Base-by-base conservation (phyloP, 2,113 vertebrate genomes). In the Tor tambroides region DNA sequence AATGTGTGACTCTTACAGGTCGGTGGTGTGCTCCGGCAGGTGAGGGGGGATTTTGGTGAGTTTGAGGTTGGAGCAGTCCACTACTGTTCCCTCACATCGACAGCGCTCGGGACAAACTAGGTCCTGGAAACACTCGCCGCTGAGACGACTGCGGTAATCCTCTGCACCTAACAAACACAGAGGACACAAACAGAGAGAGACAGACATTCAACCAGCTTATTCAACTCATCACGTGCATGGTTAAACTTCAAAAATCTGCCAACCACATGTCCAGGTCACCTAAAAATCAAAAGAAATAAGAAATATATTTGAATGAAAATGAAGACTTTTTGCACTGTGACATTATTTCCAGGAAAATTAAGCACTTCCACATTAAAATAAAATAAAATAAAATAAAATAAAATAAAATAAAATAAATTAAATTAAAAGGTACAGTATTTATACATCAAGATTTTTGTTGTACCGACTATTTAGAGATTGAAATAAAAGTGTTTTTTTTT, bases 31-130 rank as follows among this genome's bases (percentile, higher is more conserved):
- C 61, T 99, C 97, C 0, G 98, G 98, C 17, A 99, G 95, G 92
- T 99, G 97, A 6, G 93, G 91, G 0, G 98, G 98, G 54, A 98
- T 81, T 0, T 96, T 96, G 87, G 94, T 93, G 80, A 98, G 95
- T 88, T 97, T 98, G 85, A 98, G 98, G 91, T 97, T 98, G 80
- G 97, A 97, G 93, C 98, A 99, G 94, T 99, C 98, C 4, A 99
- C 97, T 9, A 98, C 84, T 0, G 98, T 98, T 56, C 98, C 98
- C 90, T 99, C 98, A 0, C 98, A 99, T 91, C 97, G 97, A 85
- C 98, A 99, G 89, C 94, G 97, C 92, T 99, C 98, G 0, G 98
- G 98, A 93, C 98, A 99, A 14, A 98, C 95, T 2, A 98, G 96
- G 88, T 99, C 98, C 95, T 97, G 96, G 94, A 99, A 98, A 90